Percentiles rank a stretch among this genome's conserved stretches.
Evolutionary conservation across 2,797 vertebrate genomes (phyloP).

Genomic region (Phoeniculus purpureus): DNA sequence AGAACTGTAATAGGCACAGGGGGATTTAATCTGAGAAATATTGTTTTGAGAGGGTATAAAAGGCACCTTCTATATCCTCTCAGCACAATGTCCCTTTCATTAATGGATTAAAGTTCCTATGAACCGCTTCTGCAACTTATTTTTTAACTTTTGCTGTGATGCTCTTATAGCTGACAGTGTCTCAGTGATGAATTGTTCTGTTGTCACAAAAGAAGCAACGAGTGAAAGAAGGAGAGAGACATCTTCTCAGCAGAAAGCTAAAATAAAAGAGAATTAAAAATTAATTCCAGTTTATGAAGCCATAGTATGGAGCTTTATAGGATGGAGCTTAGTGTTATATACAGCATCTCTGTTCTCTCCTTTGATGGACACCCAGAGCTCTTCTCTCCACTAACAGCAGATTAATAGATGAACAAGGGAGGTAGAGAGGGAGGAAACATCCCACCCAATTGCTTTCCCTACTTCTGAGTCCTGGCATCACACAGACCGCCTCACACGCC

Average conservation of each 20-base stretch:
- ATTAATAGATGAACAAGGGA: not conserved
- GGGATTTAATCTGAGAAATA: not conserved
- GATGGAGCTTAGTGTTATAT: not conserved
- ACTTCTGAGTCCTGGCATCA: not conserved
- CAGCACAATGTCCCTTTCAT: not conserved
- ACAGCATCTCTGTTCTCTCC: not conserved
- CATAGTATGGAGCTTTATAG: not conserved
- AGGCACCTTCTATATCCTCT: not conserved
- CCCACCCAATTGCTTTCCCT: not conserved
- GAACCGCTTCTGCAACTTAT: not conserved
- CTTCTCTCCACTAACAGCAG: not conserved
- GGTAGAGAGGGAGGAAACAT: not conserved
- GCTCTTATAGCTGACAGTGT: not conserved
- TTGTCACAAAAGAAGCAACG: not conserved
- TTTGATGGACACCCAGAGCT: not conserved
- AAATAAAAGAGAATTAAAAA: slow-evolving; percentile 19
- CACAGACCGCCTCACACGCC: not conserved
- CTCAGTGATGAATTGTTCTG: not conserved
- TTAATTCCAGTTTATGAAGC: not conserved
- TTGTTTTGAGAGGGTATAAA: not conserved
- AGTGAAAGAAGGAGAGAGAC: not conserved
- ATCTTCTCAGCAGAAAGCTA: not conserved
- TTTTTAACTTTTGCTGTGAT: not conserved
- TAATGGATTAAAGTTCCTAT: not conserved
- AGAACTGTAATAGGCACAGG: not conserved